phyloP scores from a whole-genome alignment of 2,113 vertebrate species.

The Lagopus leucura region DNA sequence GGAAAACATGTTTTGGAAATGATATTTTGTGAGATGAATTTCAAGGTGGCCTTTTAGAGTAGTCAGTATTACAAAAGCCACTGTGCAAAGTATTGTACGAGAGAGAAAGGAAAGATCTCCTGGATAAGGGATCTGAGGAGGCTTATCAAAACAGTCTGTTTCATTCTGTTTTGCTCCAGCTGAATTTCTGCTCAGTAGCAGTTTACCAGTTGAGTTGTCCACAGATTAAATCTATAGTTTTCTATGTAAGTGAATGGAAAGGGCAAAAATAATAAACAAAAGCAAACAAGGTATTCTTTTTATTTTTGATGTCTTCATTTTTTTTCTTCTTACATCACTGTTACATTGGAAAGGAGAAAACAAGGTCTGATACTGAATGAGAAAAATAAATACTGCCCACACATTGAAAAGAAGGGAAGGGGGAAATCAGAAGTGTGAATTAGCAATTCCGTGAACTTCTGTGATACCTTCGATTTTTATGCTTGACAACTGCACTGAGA shows the following conservation, averaged over 20 bases:
- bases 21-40: constrained; percentile 26
- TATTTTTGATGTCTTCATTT: background rate
- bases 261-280: constrained; percentile 48
- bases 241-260: background rate
- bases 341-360: constrained; percentile 15
- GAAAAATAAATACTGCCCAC: constrained; percentile 32
- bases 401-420: background rate
- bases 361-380: background rate
- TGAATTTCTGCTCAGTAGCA: constrained; percentile 39
- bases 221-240: constrained; percentile 40
- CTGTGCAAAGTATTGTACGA: background rate
- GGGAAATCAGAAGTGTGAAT: constrained; percentile 2
- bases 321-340: background rate
- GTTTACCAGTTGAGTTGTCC: background rate
- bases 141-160: background rate
- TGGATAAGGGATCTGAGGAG: background rate
- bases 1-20: constrained; percentile 39
- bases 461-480: background rate
- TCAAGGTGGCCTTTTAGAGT: constrained; percentile 28
- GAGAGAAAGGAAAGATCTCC: background rate
- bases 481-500: background rate
- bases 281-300: constrained; percentile 42
- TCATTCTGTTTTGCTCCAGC: constrained; percentile 24
- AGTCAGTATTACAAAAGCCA: background rate
- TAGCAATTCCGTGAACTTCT: background rate